phyloP scores from a whole-genome alignment of 2,113 vertebrate genomes.

The Pseudopipra pipra region DNA sequence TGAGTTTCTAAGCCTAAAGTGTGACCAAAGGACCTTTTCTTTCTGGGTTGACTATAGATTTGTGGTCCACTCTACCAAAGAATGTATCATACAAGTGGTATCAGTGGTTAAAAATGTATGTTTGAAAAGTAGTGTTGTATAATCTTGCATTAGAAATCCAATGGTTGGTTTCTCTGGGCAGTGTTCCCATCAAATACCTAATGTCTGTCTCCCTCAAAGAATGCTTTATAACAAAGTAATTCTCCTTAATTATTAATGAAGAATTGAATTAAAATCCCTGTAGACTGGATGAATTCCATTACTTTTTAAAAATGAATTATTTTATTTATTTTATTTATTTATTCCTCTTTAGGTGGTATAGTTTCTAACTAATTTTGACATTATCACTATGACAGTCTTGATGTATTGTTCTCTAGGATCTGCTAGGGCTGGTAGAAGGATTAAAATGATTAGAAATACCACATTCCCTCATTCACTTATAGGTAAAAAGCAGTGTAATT shows the following conservation, averaged over 20 bases:
- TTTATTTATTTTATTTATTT: not conserved
- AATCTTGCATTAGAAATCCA: not conserved
- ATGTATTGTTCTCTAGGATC: not conserved
- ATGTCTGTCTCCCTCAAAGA: not conserved
- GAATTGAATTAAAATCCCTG: not conserved
- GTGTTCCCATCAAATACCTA: not conserved
- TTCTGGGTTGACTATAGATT: not conserved
- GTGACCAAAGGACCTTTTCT: not conserved
- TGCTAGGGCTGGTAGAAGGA: slow-evolving; percentile 13
- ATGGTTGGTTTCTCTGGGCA: not conserved
- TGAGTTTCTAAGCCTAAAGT: not conserved
- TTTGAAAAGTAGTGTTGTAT: not conserved
- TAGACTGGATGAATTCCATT: not conserved
- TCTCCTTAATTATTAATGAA: not conserved
- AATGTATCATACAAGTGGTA: not conserved
- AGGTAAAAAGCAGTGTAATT: not conserved
- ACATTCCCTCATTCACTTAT: not conserved
- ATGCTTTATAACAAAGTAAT: not conserved
- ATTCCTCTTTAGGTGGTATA: not conserved
- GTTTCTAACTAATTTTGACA: not conserved
- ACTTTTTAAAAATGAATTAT: not conserved
- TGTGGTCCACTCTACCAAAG: not conserved
- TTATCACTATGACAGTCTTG: not conserved
- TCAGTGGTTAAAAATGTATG: not conserved
- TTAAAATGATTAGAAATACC: slow-evolving; percentile 33